Evolutionary conservation across 35 echinoderm and acorn worm species (phyloP), one percentile per base, ranked within the genome.

Genomic region (Holothuria glaberrima): DNA sequence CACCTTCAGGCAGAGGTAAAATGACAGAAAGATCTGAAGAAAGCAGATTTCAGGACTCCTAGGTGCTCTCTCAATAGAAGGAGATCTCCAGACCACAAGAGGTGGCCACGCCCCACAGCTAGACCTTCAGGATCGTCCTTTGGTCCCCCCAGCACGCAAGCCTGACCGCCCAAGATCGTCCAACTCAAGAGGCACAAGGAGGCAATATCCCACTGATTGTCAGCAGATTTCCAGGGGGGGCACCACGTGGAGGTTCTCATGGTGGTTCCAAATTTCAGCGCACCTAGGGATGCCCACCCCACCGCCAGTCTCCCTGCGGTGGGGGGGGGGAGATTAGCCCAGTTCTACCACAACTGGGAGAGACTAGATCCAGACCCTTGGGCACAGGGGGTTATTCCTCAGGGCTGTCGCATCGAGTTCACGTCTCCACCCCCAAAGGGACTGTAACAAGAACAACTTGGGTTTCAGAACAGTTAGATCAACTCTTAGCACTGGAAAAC

Each of bases 261-360:
- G 66, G 66, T 12, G 31, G 25, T 4, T 20, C 31, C 31, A 69
- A 3, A 22, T 69, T 69, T 22, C 66, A 69, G 66, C 66, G 66
- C 66, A 0, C 17, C 66, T 69, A 69, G 66, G 66, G 66, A 29
- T 69, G 17, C 66, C 66, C 66, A 69, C 66, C 66, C 66, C 66
- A 69, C 66, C 66, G 66, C 25, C 66, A 69, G 66, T 69, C 66
- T 69, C 66, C 66, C 66, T 69, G 66, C 66, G 30, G 66, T 25
- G 66, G 22, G 66, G 66, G n/a, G 66, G 22, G 66, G 66, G n/a
- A 69, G 25, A 25, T 29, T 69, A 69, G 25, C n/a, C n/a, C 66
- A 30, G 9, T 26, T 27, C 9, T 30, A 12, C 66, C 66, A 13
- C 21, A 82, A 59, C 48, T 82, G 52, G 78, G 50, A 82, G 50